Evolutionary conservation across 2,888 invertebrate genomes (phyloP).

Genomic region (Drosophila phalerata): DNA sequence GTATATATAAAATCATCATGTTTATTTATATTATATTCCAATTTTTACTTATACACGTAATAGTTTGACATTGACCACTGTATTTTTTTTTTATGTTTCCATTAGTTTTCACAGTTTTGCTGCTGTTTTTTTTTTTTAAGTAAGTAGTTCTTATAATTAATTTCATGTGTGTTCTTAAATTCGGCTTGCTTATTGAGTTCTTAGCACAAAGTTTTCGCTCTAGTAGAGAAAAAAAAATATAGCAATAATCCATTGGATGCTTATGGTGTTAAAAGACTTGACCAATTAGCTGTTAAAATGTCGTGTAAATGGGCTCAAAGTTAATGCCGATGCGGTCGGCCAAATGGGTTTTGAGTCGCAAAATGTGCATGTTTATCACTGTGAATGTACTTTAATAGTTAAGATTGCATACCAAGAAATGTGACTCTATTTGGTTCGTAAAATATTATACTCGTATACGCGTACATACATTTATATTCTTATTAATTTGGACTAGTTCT

Average conservation of each 20-base stretch:
- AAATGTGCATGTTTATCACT: slow-evolving; percentile 14
- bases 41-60: slow-evolving; percentile 69
- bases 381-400: background rate
- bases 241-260: background rate
- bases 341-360: slow-evolving; percentile 19
- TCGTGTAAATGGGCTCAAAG: background rate
- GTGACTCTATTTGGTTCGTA: slow-evolving; percentile 32
- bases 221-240: slow-evolving; percentile 5
- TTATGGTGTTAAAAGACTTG: background rate
- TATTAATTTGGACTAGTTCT: too few species aligned
- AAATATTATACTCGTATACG: slow-evolving; percentile 5
- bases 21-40: slow-evolving; percentile 42
- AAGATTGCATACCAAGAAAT: slow-evolving; percentile 33
- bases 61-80: slow-evolving; percentile 75
- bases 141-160: slow-evolving; percentile 19
- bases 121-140: slow-evolving; percentile 29
- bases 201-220: slow-evolving; percentile 23
- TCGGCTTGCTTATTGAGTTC: slow-evolving; percentile 60
- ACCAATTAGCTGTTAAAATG: background rate
- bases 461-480: background rate
- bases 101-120: slow-evolving; percentile 44
- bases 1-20: slow-evolving; percentile 51
- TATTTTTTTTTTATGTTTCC: slow-evolving; percentile 15
- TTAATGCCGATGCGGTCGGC: background rate
- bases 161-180: slow-evolving; percentile 50